Evolutionary conservation across 2,888 invertebrate species (phyloP), one percentile per base, ranked within the genome.

Genomic region (Carabus problematicus): DNA sequence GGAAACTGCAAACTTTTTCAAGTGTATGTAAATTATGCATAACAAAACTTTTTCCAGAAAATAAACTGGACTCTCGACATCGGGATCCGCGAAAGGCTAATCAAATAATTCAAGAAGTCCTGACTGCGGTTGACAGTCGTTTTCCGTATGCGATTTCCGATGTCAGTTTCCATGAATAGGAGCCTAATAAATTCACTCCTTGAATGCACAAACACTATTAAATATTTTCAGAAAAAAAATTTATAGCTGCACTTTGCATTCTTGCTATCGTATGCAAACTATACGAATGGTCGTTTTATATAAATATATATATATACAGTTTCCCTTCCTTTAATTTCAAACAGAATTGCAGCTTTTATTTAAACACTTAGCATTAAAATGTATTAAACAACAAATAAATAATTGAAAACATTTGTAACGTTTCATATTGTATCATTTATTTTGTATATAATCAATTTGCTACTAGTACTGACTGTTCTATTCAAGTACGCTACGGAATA

Each of bases 101-200:
- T 75, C 75, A 75, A 75, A 75, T 75, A 75, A 75, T 73, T 75
- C 75, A 75, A 73, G 74, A 73, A 74, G 74, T 73, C 14, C 58
- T 42, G 71, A 71, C 73, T 74, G 74, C 70, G 66, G 71, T 71
- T 74, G 74, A 74, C 74, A 74, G 72, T 45, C 64, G 64, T 41
- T 64, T 64, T 54, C 64, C 64, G 55, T 19, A n/a, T 29, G 43
- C 64, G 56, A 64, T 64, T 56, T 55, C 55, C 56, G 14, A 64
- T 43, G 64, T 64, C 64, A 64, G 55, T 43, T 42, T 55, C 56
- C 64, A 64, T 64, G 64, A 64, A 64, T 64, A 64, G 64, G 56
- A 41, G 64, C 64, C 45, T 56, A 64, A 64, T 64, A 64, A 64
- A 64, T 64, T 55, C 42, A 14, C 42, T 64, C 55, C 56, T 29